These are phyloP conservation scores for Solen grandis DNA, from an alignment of 1,140 invertebrate species.

Conservation along the genomic window DNA sequence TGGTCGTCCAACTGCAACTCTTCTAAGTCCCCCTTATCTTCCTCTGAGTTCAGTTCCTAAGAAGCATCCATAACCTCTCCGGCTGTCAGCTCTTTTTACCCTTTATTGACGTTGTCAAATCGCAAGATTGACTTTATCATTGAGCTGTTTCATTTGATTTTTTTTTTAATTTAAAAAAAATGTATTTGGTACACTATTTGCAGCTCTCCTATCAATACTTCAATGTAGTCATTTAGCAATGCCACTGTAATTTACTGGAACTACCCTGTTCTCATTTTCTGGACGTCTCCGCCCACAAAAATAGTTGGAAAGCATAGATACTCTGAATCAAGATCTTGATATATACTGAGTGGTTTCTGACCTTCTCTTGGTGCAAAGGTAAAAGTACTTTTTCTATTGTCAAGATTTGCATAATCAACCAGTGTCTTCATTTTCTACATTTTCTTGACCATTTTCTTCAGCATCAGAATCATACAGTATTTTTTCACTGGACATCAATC, in stretches of 20 bases:
- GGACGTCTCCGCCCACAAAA: conserved; percentile 39
- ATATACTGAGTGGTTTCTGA: conserved; percentile 52
- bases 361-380: conserved; percentile 49
- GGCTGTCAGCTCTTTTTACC: conserved; percentile 56
- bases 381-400: conserved; percentile 30
- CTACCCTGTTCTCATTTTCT: conserved; percentile 19
- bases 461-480: conserved; percentile 31
- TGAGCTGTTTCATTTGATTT: conserved; percentile 56
- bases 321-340: conserved; percentile 41
- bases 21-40: no score
- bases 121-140: conserved; percentile 51
- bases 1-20: no score
- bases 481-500: neutral
- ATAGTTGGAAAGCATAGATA: conserved; percentile 38
- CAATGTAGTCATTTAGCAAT: conserved; percentile 49
- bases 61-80: conserved; percentile 6
- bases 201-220: conserved; percentile 39
- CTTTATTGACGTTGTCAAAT: conserved; percentile 51
- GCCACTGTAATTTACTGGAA: conserved; percentile 55
- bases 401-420: conserved; percentile 32
- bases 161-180: conserved; percentile 56
- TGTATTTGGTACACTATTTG: conserved; percentile 41
- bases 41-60: no score
- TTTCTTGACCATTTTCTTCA: conserved; percentile 30
- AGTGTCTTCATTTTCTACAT: conserved; percentile 44